Percentiles rank a stretch among this genome's conserved stretches.
Evolutionary conservation across 2,113 vertebrate genomes (phyloP).

Genomic region (Arizona elegans): DNA sequence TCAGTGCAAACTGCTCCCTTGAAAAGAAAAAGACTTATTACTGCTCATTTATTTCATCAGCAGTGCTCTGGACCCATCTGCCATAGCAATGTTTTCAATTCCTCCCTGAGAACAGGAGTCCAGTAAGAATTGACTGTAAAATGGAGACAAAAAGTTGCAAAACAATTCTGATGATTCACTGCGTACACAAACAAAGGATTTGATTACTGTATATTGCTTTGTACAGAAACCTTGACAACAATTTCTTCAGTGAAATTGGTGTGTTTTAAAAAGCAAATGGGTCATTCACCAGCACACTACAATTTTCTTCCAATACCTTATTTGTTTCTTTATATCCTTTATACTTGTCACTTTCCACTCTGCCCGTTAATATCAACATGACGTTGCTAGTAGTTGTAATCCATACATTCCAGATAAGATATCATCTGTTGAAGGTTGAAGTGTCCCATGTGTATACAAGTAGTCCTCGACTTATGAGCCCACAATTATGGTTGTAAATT

Average conservation of each 20-base stretch:
- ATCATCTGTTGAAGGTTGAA: neutral
- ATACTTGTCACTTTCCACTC: neutral
- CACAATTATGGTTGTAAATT: neutral
- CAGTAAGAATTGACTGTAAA: neutral
- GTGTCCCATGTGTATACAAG: neutral
- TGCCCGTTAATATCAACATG: neutral
- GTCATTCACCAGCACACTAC: neutral
- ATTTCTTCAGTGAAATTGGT: neutral
- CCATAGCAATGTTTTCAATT: neutral
- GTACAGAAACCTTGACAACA: neutral
- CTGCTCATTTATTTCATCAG: neutral
- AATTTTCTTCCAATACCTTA: neutral
- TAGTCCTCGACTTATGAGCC: neutral
- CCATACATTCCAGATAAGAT: neutral
- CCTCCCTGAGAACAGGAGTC: neutral
- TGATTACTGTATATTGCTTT: neutral
- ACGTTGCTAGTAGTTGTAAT: neutral
- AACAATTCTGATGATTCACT: neutral
- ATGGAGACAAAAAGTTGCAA: neutral
- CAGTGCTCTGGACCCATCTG: neutral
- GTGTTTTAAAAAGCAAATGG: neutral
- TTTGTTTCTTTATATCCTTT: neutral
- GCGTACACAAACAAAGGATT: neutral
- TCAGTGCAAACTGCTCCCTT: slow-evolving; percentile 4
- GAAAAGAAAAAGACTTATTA: neutral